These are phyloP conservation scores for Heliconius hewitsoni DNA, from an alignment of 1,140 invertebrate species.

Conservation along the genomic window DNA sequence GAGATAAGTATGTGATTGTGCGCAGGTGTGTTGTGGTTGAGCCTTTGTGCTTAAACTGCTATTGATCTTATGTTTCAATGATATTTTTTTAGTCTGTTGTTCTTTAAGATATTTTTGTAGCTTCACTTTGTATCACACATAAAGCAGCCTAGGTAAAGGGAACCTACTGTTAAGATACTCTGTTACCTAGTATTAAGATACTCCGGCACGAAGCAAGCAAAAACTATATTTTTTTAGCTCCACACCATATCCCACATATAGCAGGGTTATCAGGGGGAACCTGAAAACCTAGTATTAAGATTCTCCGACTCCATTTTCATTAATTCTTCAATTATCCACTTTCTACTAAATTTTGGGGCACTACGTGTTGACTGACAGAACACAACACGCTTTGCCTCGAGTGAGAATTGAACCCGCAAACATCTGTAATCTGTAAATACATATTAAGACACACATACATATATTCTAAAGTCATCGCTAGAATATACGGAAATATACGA, in stretches of 20 bases:
- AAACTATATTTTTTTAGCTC: neutral
- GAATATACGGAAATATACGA: slow-evolving; percentile 30
- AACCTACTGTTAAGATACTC: no score
- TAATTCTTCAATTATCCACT: no score
- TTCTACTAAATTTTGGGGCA: no score
- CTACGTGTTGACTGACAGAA: no score
- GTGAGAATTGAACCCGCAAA: neutral
- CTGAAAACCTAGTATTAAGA: no score
- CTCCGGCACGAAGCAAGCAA: no score
- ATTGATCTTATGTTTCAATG: neutral
- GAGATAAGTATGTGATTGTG: neutral
- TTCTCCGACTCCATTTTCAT: no score
- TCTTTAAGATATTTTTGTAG: no score
- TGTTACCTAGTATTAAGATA: no score
- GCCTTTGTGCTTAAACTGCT: neutral
- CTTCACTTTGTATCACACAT: no score
- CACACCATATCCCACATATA: neutral
- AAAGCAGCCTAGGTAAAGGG: no score
- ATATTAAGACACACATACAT: neutral
- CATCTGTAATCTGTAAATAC: neutral
- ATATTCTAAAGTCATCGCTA: neutral
- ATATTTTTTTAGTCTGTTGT: neutral
- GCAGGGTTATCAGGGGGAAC: neutral
- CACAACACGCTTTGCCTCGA: no score
- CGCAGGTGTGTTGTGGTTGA: slow-evolving; percentile 1